A percentile compares a stretch with the other conserved stretches of the same genome.
phyloP scores from a whole-genome alignment of 2,113 vertebrate species.

The Oncorhynchus nerka region DNA sequence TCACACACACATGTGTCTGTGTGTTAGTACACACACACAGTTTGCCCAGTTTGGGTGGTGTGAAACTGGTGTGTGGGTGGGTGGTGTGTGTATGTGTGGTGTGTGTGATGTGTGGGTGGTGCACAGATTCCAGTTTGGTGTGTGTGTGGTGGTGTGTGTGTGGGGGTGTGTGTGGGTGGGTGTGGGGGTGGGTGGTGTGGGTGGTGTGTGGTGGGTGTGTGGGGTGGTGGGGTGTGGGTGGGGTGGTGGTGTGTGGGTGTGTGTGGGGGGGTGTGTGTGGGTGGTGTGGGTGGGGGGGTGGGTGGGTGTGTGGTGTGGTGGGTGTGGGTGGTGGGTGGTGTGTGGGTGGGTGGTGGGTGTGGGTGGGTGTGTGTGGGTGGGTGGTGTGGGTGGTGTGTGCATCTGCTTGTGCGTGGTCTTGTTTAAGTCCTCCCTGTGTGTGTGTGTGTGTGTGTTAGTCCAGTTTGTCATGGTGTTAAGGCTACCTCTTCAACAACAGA shows the following conservation, averaged over 20 bases:
- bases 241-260: too few species aligned
- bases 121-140: too few species aligned
- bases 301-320: not conserved
- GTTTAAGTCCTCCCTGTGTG: not conserved
- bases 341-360: not conserved
- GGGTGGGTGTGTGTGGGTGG: not conserved
- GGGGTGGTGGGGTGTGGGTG: too few species aligned
- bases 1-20: constrained; percentile 57
- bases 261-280: not conserved
- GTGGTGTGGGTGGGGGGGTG: not conserved
- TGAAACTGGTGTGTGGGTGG: too few species aligned
- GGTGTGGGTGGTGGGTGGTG: too few species aligned
- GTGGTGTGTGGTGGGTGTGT: not conserved
- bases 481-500: constrained; percentile 43
- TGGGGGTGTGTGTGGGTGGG: too few species aligned
- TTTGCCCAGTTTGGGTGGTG: too few species aligned
- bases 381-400: too few species aligned
- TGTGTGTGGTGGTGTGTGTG: too few species aligned
- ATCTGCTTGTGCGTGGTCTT: too few species aligned
- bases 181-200: too few species aligned
- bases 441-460: constrained; percentile 22
- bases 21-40: constrained; percentile 46
- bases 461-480: constrained; percentile 53
- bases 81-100: too few species aligned
- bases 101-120: not conserved